phyloP scores from a whole-genome alignment of 2,113 vertebrate species.

The Irena cyanogastra region DNA sequence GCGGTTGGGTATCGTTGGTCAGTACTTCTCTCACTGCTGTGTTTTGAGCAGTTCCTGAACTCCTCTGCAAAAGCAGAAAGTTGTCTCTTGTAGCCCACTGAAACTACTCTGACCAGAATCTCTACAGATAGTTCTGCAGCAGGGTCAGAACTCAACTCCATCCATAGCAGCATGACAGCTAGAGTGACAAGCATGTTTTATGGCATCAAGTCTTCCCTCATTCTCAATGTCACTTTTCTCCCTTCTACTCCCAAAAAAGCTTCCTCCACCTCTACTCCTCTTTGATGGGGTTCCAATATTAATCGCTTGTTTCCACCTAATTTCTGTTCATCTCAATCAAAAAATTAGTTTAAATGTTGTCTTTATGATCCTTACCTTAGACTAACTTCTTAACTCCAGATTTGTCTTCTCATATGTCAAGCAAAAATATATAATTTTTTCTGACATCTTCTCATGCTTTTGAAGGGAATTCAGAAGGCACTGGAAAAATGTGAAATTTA shows the following conservation, averaged over 20 bases:
- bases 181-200: neutral
- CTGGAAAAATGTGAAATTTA: neutral
- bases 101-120: neutral
- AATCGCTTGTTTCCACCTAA: neutral
- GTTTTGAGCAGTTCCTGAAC: neutral
- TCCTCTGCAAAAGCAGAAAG: neutral
- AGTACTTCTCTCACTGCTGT: neutral
- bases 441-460: neutral
- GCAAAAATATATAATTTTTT: neutral
- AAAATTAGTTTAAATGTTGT: neutral
- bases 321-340: neutral
- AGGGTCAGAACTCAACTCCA: neutral
- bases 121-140: neutral
- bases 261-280: accelerated
- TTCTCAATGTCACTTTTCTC: neutral
- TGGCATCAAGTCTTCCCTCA: neutral
- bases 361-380: neutral
- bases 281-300: neutral
- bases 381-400: neutral
- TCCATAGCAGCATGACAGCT: neutral
- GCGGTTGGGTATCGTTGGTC: neutral
- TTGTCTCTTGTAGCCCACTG: neutral
- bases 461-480: neutral
- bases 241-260: neutral
- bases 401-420: neutral